These are phyloP conservation scores for Paratrypauchen microcephalus DNA, from an alignment of 2,797 vertebrate genomes.

Conservation along the genomic window DNA sequence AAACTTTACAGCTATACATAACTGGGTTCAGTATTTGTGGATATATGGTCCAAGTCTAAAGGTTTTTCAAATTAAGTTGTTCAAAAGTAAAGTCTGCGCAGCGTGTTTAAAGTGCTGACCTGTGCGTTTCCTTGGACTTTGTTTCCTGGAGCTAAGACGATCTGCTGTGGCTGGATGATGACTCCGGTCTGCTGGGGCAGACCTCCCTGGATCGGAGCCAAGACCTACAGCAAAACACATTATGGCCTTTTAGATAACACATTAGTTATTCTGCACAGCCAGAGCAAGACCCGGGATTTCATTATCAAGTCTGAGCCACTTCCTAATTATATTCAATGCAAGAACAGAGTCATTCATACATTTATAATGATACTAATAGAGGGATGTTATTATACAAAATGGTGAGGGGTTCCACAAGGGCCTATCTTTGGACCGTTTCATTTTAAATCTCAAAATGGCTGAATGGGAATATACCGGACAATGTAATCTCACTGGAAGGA, in stretches of 20 bases:
- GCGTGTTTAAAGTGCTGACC: slow-evolving; percentile 65
- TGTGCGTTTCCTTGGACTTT: slow-evolving; percentile 86
- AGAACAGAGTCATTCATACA: background rate
- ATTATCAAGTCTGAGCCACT: background rate
- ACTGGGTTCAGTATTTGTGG: background rate
- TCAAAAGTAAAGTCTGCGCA: background rate
- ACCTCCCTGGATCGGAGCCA: slow-evolving; percentile 91
- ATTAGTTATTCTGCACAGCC: background rate
- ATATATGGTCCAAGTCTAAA: background rate
- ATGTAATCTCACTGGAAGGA: too few relatives aligned
- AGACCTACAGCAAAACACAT: slow-evolving; percentile 78
- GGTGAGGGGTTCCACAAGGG: background rate
- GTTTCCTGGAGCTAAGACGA: slow-evolving; percentile 91
- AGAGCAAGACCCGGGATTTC: background rate
- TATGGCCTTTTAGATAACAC: background rate
- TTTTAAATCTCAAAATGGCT: background rate
- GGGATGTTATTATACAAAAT: background rate
- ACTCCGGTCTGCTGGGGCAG: slow-evolving; percentile 94
- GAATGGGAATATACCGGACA: too few relatives aligned
- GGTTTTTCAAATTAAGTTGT: background rate
- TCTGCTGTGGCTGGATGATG: slow-evolving; percentile 98
- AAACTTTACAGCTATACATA: too few relatives aligned
- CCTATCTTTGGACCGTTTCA: background rate
- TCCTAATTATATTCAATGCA: background rate
- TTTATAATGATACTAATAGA: background rate